phyloP scores from a whole-genome alignment of 35 echinoderm and acorn worm species.

The Eucidaris tribuloides region DNA sequence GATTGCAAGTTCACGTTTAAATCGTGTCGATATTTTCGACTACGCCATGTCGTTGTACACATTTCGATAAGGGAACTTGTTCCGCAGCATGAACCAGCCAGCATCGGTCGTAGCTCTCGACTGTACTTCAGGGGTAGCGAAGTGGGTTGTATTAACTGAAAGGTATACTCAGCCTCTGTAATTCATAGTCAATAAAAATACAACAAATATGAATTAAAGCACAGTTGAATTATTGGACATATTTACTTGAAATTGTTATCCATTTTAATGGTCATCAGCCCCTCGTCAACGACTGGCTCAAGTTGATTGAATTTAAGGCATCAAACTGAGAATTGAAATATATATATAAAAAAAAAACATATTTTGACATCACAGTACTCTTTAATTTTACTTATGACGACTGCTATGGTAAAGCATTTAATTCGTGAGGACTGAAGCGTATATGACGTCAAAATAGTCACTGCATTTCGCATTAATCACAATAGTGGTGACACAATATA shows the following conservation, averaged over 20 bases:
- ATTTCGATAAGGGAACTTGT: slow-evolving; percentile 38
- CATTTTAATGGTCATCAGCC: not conserved
- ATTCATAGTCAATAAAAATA: not conserved
- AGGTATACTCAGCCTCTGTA: slow-evolving; percentile 57
- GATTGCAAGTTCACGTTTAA: slow-evolving; percentile 11
- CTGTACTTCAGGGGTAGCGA: slow-evolving; percentile 24
- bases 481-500: too few relatives aligned
- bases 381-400: too few relatives aligned
- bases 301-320: not conserved
- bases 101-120: slow-evolving; percentile 27
- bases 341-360: not conserved
- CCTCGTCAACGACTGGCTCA: not conserved
- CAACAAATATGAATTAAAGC: not conserved
- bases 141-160: slow-evolving; percentile 29
- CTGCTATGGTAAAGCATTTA: too few relatives aligned
- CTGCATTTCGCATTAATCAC: too few relatives aligned
- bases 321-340: not conserved
- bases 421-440: too few relatives aligned
- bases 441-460: too few relatives aligned
- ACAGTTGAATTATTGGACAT: not conserved
- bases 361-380: not conserved
- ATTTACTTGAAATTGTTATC: not conserved
- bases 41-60: not conserved
- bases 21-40: not conserved
- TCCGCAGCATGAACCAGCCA: slow-evolving; percentile 53